Conservation (phyloP, 2,797 vertebrate species). For the Acridotheres tristis region DNA sequence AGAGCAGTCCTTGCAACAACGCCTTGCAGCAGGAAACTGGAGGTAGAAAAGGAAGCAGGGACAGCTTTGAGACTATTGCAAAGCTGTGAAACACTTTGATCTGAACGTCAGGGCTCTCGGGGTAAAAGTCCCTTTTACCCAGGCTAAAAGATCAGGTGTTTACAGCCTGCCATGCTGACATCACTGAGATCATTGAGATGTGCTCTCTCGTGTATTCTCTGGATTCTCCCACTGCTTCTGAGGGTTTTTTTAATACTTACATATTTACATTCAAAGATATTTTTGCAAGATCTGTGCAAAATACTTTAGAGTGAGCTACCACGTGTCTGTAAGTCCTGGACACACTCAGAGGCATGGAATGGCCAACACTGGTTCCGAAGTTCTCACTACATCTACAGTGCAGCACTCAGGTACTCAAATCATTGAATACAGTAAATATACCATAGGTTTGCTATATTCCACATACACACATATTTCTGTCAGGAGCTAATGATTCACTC, state of each 20-base stretch:
- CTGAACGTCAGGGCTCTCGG: neutral
- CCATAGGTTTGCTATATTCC: neutral
- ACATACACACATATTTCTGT: neutral
- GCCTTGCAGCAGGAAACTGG: neutral
- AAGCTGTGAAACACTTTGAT: slow-evolving; percentile 26
- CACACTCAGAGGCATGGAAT: neutral
- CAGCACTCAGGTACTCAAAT: neutral
- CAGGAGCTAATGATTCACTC: neutral
- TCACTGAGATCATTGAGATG: neutral
- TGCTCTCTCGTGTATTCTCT: neutral
- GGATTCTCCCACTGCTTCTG: neutral
- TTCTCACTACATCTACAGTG: neutral
- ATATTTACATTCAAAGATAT: neutral
- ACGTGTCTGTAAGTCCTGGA: rapidly evolving
- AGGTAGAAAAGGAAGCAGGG: slow-evolving; percentile 5
- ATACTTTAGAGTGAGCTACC: neutral
- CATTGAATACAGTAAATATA: neutral
- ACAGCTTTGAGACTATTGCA: neutral
- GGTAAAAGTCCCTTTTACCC: slow-evolving; percentile 41
- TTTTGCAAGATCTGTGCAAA: neutral
- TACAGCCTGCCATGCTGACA: neutral
- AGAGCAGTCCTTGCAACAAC: neutral
- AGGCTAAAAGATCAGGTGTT: neutral
- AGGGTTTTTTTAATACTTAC: neutral
- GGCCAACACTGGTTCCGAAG: rapidly evolving